Base-by-base conservation (phyloP, 2,113 vertebrate species). In the Isichthys henryi region DNA sequence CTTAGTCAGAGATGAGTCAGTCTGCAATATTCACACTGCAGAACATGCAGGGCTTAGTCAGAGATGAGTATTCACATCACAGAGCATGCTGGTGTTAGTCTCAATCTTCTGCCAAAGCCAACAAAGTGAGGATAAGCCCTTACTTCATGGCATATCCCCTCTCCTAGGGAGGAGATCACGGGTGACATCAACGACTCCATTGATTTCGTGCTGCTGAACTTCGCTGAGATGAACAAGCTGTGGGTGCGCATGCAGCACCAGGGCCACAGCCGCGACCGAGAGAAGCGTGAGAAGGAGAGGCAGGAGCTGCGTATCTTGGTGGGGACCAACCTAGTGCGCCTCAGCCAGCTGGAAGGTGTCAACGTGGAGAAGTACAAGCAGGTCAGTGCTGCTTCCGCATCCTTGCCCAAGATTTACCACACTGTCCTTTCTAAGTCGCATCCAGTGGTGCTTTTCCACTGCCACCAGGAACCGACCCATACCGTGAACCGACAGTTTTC, bases 201-300 rank as follows among this genome's bases (percentile, higher is more conserved):
- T 91, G 98, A 99, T 94, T 99, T 99, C 91, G 97, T 99, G 35
- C 96, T 99, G 23, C 96, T 99, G 86, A 99, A 99, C 95, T 99
- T 99, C 91, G 98, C 98, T 0, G 98, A 99, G 91, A 99, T 99
- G 98, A 99, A 99, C 94, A 99, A 99, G 88, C 95, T 99, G 1
- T 99, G 98, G 98, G 98, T 99, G 91, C 96, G 98, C 46, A 99
- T 99, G 98, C 98, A 99, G 88, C 98, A 99, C 92, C 98, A 99
- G 92, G 98, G 98, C 56, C 98, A 99, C 93, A 99, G 98, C 90
- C 96, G 98, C 19, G 98, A 99, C 91, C 93, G 98, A 3, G 98
- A 99, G 94, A 99, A 99, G 89, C 95, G 98, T 52, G 98, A 99
- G 88, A 96, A 98, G 0, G 98, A 99, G 90, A 95, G 98, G 77